Evolutionary conservation across 1,140 invertebrate genomes (phyloP).

Genomic region (Brachionus calyciflorus): DNA sequence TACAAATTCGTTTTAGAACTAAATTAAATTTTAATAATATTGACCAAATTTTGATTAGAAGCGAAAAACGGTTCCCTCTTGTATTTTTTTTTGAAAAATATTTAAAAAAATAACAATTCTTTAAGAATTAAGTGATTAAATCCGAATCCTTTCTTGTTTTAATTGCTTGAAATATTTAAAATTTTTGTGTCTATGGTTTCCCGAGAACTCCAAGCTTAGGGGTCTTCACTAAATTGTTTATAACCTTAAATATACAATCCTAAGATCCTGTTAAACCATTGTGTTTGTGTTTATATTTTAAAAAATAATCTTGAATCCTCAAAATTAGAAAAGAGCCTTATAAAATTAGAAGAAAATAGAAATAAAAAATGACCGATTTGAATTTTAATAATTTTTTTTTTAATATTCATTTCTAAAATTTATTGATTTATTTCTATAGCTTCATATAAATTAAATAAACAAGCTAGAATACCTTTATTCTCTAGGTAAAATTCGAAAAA

Average conservation of each 20-base stretch:
- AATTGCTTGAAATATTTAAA: no score
- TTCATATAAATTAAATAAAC: conserved; percentile 6
- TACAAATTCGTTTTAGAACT: no score
- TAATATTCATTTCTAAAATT: conserved; percentile 28
- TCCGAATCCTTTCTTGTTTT: no score
- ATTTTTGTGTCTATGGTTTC: neutral
- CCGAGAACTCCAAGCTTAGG: neutral
- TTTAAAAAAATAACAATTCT: no score
- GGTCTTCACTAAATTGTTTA: conserved; percentile 27
- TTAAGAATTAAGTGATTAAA: no score
- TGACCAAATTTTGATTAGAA: no score
- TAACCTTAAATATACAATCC: neutral
- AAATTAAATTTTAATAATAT: no score
- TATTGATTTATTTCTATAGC: conserved; percentile 32
- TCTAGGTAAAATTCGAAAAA: neutral
- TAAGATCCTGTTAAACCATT: conserved; percentile 21
- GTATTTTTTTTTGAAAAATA: no score
- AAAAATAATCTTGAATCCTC: conserved; percentile 9
- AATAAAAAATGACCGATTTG: conserved; percentile 13
- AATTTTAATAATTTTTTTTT: conserved; percentile 21
- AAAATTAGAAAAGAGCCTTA: neutral
- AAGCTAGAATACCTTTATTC: neutral
- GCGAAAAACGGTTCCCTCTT: no score
- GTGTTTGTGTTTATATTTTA: conserved; percentile 24
- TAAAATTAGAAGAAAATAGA: no score